Evolutionary conservation across 2,113 vertebrate species (phyloP), one percentile per base, ranked within the genome.

Genomic region (Arizona elegans): DNA sequence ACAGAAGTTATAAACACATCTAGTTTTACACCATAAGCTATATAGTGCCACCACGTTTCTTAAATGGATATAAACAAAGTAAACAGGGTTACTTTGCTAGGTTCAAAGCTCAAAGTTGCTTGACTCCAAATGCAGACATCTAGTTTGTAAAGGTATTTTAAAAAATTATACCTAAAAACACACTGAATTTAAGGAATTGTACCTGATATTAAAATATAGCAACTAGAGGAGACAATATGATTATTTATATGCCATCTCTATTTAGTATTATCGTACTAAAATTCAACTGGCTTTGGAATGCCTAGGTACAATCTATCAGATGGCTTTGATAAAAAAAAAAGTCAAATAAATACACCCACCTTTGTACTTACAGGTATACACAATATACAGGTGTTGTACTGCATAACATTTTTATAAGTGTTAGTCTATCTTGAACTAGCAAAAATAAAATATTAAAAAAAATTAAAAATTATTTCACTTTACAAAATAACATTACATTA

Each of bases 201-300:
- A n/a, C 10, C 33, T 29, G 47, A 85, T n/a, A 56, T 23, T 56
- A 86, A 56, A 81, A 85, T 58, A 17, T 10, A 29, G 89, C 43
- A 52, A n/a, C 38, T 29, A 33, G 52, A 53, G 29, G 52, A 87
- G 17, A 58, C 3, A 12, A 62, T 29, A 21, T 29, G 33, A 55
- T 12, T 55, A 43, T 23, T 87, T 26, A 11, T 1, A 1, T 13
- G 29, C 21, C 0, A 29, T 47, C 87, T 75, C 8, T n/a, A 90
- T 54, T 96, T 95, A 95, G 95, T 38, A 89, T 17, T 26, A 47
- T 38, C 12, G 19, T 62, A 21, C 29, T 86, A 52, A 59, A 90
- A 43, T 54, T 86, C 21, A 86, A 65, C 15, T 55, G 24, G 5
- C 38, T 59, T 58, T 52, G 58, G 33, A 70, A 43, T 29, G 8